phyloP scores from a whole-genome alignment of 1,140 invertebrate species.

The Caligus rogercresseyi region DNA sequence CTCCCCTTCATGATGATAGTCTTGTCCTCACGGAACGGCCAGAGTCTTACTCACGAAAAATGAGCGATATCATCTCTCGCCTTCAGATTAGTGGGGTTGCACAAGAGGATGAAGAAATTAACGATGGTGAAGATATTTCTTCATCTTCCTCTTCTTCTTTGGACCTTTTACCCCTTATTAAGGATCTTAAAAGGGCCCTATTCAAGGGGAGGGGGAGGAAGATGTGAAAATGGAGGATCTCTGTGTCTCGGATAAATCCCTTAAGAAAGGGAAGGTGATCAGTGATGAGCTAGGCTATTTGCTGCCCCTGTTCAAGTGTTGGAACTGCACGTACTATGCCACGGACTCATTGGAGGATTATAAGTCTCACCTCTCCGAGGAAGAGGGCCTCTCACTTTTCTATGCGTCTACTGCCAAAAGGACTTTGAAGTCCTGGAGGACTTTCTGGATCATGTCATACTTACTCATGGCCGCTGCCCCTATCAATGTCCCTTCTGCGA shows the following conservation, averaged over 20 bases:
- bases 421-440: neutral
- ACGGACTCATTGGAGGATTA: neutral
- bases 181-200: neutral
- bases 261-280: neutral
- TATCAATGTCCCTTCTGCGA: conserved; percentile 11
- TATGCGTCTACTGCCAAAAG: neutral
- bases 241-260: neutral
- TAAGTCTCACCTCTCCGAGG: neutral
- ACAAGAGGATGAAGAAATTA: neutral
- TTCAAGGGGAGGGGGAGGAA: too few relatives aligned
- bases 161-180: neutral
- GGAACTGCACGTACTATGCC: neutral
- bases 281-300: neutral
- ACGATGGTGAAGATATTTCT: neutral
- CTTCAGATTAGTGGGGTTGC: neutral
- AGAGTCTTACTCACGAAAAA: neutral
- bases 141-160: neutral
- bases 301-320: neutral
- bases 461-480: neutral
- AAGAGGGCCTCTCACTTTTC: neutral
- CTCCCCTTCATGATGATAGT: neutral
- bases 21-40: neutral
- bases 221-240: too few relatives aligned
- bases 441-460: conserved; percentile 1
- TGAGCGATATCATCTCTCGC: neutral